Percentiles rank a stretch among this genome's conserved stretches.
Conservation (phyloP, 2,888 invertebrate species). For the Clitarchus hookeri region DNA sequence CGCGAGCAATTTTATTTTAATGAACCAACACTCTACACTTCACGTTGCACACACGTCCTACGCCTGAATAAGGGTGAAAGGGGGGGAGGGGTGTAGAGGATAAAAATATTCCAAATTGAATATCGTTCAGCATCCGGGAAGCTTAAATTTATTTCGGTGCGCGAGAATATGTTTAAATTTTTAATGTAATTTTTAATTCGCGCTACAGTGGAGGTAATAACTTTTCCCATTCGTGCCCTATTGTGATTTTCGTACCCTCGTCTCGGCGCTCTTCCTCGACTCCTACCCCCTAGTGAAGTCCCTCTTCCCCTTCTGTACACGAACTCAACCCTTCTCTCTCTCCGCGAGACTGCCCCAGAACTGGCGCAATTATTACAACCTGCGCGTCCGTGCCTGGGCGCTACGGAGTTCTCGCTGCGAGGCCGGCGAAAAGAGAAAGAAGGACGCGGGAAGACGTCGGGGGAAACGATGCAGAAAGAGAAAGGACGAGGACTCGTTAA, state of each 20-base stretch:
- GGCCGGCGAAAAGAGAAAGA: neutral
- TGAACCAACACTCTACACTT: neutral
- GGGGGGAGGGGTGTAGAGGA: no score
- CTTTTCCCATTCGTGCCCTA: neutral
- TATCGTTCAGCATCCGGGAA: neutral
- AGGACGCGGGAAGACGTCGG: neutral
- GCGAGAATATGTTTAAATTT: constrained; percentile 1
- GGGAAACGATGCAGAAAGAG: neutral
- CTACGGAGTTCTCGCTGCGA: neutral
- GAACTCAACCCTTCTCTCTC: neutral
- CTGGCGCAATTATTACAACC: neutral
- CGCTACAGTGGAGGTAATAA: neutral
- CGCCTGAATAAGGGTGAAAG: neutral
- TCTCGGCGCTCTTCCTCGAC: neutral
- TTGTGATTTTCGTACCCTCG: neutral
- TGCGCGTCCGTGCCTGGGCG: neutral
- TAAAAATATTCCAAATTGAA: neutral
- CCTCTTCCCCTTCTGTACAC: neutral
- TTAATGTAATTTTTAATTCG: neutral
- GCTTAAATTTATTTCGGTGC: neutral
- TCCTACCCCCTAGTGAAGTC: neutral
- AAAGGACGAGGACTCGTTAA: neutral
- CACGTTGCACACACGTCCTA: neutral
- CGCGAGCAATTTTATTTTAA: neutral
- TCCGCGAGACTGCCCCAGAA: neutral